Evolutionary conservation across 2,113 vertebrate species (phyloP).

Genomic region (Elephantulus edwardii): DNA sequence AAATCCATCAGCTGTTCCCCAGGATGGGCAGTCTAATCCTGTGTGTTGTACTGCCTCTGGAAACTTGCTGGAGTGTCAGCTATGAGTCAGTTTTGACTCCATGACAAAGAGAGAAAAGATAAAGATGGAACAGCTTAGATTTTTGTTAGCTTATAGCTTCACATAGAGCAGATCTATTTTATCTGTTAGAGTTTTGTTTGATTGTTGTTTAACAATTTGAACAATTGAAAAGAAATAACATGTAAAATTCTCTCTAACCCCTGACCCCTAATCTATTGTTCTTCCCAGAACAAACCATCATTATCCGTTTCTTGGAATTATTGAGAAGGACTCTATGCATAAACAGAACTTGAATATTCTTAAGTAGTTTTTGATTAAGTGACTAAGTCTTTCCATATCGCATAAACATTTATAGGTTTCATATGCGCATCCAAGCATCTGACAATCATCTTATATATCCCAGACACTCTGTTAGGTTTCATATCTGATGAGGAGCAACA

Average conservation of each 20-base stretch:
- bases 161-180: not conserved
- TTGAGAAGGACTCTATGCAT: not conserved
- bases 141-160: not conserved
- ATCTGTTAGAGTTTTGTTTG: not conserved
- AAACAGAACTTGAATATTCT: constrained; percentile 19
- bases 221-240: constrained; percentile 13
- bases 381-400: not conserved
- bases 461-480: not conserved
- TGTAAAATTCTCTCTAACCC: not conserved
- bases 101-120: too few species aligned
- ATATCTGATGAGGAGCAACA: not conserved
- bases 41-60: too few species aligned
- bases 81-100: too few species aligned
- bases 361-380: constrained; percentile 4
- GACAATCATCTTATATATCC: not conserved
- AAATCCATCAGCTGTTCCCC: too few species aligned
- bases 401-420: constrained; percentile 5
- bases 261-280: not conserved
- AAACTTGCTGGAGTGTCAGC: too few species aligned
- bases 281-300: not conserved
- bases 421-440: not conserved
- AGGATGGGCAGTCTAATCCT: too few species aligned
- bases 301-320: constrained; percentile 26
- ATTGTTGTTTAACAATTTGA: not conserved
- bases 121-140: not conserved